These are phyloP conservation scores for Danaus plexippus DNA, from an alignment of 1,140 invertebrate genomes.

Conservation along the genomic window DNA sequence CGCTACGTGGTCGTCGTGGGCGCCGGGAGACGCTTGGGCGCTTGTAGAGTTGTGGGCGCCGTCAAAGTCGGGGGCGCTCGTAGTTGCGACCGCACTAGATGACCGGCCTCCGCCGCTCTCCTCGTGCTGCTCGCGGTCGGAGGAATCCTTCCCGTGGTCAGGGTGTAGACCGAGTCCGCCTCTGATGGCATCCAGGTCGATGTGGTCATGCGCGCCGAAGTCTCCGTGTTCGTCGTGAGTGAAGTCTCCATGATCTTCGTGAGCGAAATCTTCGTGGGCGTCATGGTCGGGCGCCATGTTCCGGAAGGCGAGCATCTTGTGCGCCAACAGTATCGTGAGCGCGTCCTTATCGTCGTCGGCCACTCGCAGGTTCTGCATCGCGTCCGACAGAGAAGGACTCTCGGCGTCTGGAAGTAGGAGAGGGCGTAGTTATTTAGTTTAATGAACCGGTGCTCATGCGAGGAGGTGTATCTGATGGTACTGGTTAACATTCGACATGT, in stretches of 20 bases:
- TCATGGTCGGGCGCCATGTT: slow-evolving; percentile 12
- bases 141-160: no score
- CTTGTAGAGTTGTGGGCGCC: not conserved
- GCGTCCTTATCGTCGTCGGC: slow-evolving; percentile 16
- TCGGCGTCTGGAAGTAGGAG: not conserved
- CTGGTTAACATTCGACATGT: no score
- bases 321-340: slow-evolving; percentile 17
- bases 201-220: no score
- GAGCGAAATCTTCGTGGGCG: not conserved
- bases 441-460: no score
- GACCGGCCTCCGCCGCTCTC: no score
- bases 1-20: not conserved
- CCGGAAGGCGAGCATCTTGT: slow-evolving; percentile 21
- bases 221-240: not conserved
- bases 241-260: not conserved
- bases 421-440: no score
- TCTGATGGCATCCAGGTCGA: no score
- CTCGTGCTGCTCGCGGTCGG: no score
- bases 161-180: no score
- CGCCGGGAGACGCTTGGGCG: slow-evolving; percentile 13
- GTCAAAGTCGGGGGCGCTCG: no score
- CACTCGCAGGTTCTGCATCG: not conserved
- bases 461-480: no score
- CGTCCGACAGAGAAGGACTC: not conserved
- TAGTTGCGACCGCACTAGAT: no score